A percentile compares a stretch with the other conserved stretches of the same genome.
Evolutionary conservation across 1,140 invertebrate genomes (phyloP).

Genomic region (Maconellicoccus hirsutus): DNA sequence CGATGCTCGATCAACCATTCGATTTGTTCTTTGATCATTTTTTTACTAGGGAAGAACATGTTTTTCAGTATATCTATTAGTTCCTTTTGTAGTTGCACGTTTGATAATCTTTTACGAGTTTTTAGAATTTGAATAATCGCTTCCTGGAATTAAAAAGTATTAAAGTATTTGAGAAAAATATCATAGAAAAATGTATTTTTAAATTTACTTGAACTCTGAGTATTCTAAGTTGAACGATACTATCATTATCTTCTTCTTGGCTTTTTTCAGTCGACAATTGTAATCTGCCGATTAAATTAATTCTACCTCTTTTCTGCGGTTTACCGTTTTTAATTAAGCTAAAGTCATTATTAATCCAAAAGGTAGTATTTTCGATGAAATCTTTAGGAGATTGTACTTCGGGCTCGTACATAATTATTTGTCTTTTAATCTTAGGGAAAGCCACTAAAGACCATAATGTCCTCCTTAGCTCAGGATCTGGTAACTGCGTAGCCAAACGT

Average conservation of each 20-base stretch:
- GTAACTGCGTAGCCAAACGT: constrained; percentile 88
- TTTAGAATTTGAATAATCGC: constrained; percentile 99
- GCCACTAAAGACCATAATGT: constrained; percentile 95
- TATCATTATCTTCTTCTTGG: constrained; percentile 94
- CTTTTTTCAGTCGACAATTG: constrained; percentile 90
- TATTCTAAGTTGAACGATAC: constrained; percentile 90
- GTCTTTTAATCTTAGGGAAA: constrained; percentile 92
- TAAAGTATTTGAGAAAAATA: background rate
- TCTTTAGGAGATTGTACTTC: constrained; percentile 77
- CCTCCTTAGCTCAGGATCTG: constrained; percentile 85
- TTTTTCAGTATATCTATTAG: constrained; percentile 96
- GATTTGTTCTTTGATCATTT: constrained; percentile 98
- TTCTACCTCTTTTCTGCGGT: constrained; percentile 82
- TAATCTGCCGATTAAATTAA: constrained; percentile 86
- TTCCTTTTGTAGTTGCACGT: constrained; percentile 90
- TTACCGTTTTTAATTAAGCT: constrained; percentile 86
- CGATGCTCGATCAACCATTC: constrained; percentile 99
- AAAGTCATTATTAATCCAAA: constrained; percentile 91
- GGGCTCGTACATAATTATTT: constrained; percentile 72
- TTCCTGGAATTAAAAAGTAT: constrained; percentile 50
- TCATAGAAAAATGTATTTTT: background rate
- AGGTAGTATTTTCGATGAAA: constrained; percentile 81
- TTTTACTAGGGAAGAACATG: constrained; percentile 97
- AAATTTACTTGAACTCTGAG: constrained; percentile 60
- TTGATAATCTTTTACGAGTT: constrained; percentile 89